Evolutionary conservation across 1,140 invertebrate genomes (phyloP).

Genomic region (Nebria ingens): DNA sequence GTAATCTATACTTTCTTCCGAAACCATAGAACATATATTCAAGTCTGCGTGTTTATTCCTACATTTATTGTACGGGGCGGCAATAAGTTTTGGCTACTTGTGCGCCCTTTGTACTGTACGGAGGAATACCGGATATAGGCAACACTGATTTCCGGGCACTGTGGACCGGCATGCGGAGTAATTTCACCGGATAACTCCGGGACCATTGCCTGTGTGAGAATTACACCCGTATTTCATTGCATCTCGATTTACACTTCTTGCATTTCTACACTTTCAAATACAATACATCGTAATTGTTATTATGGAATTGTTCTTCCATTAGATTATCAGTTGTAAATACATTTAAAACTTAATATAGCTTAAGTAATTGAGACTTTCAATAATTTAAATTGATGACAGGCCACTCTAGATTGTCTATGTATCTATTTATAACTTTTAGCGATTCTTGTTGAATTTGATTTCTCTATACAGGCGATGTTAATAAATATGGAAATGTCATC

Average conservation of each 20-base stretch:
- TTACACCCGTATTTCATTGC: conserved; percentile 22
- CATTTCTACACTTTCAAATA: conserved; percentile 1
- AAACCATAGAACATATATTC: conserved; percentile 18
- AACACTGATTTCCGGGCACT: conserved; percentile 24
- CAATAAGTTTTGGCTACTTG: conserved; percentile 20
- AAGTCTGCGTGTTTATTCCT: conserved; percentile 20
- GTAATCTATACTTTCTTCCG: conserved; percentile 23
- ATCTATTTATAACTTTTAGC: too few species aligned
- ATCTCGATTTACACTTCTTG: conserved; percentile 14
- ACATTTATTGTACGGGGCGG: conserved; percentile 22
- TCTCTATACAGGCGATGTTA: too few species aligned
- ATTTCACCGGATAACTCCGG: conserved; percentile 24
- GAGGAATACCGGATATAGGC: conserved; percentile 20
- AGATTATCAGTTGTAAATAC: not conserved
- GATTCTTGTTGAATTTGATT: too few species aligned
- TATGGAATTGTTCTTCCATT: not conserved
- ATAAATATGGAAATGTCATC: too few species aligned
- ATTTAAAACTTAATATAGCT: too few species aligned
- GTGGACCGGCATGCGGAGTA: conserved; percentile 17
- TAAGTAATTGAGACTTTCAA: too few species aligned
- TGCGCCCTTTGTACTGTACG: conserved; percentile 14
- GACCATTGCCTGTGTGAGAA: conserved; percentile 26
- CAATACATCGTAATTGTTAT: too few species aligned
- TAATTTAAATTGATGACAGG: too few species aligned
- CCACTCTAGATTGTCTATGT: too few species aligned